Evolutionary conservation across 1,140 invertebrate species (phyloP), one percentile per base, ranked within the genome.

Genomic region (Drosophila triauraria): DNA sequence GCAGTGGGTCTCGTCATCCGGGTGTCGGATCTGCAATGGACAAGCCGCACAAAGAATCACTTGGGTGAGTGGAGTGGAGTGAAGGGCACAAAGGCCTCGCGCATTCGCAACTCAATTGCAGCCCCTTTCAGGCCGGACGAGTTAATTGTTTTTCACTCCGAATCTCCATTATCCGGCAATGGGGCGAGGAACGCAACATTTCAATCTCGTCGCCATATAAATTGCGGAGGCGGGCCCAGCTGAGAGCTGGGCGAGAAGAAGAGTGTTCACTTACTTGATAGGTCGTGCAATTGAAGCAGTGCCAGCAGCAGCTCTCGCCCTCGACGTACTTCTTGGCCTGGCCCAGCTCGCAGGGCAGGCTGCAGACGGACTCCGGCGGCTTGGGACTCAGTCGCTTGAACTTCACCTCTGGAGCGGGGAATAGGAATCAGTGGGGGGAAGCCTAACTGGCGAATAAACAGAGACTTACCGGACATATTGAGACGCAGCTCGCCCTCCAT

Each of bases 221-320:
- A 88, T 88, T 90, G 64, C 38, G 0, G 27, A 30, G 6, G 27
- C 27, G 38, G 27, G 42, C 51, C 67, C 72, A 71, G 44, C 67
- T 59, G 69, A 68, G 75, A 54, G 65, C 70, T 47, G 48, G 25
- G 60, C 25, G 25, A 30, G 27, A 30, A 30, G 5, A 30, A 30
- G 20, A 50, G 47, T 13, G n/a, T 58, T 53, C 69, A 92, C 91
- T 93, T 93, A 97, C 97, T 95, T 98, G 97, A 93, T 98, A 98
- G 88, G 96, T 96, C 47, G 96, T 96, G 93, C 98, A 99, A 93
- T 98, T 97, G 94, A 98, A 97, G 93, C 98, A 99, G 81, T 98
- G 97, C 98, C 98, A 99, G 93, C 98, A 99, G 93, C 98, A 99
- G 78, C 96, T 96, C 91, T 98, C 97, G 0, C 97, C 97, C 87